Conservation (phyloP, 2,888 invertebrate genomes). For the Tromatobia lineatoria region DNA sequence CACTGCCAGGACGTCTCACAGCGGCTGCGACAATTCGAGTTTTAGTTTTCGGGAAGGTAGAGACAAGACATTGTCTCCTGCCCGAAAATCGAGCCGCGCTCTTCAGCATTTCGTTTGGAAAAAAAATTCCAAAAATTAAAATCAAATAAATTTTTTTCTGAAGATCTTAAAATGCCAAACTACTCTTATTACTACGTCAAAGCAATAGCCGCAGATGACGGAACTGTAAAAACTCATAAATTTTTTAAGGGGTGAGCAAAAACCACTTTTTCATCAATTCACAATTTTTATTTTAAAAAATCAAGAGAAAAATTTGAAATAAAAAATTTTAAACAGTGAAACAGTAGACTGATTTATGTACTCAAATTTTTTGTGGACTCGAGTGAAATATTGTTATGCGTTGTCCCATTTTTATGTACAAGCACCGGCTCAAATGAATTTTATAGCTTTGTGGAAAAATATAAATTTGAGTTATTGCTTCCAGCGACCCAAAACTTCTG, state of each 20-base stretch:
- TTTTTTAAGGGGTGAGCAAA: constrained; percentile 80
- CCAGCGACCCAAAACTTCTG: constrained; percentile 77
- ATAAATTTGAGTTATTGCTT: constrained; percentile 43
- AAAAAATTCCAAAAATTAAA: not conserved
- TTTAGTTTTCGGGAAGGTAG: constrained; percentile 7
- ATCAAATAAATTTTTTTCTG: not conserved
- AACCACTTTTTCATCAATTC: not conserved
- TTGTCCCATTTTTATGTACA: not conserved
- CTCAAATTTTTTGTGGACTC: not conserved
- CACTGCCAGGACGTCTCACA: constrained; percentile 61
- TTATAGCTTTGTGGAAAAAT: not conserved
- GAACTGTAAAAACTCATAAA: constrained; percentile 75
- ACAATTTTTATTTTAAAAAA: too few relatives aligned
- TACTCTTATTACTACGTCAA: constrained; percentile 80
- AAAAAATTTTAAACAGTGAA: not conserved
- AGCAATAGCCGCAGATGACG: constrained; percentile 73
- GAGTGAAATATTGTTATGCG: not conserved
- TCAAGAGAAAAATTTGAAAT: too few relatives aligned
- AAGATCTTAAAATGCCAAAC: constrained; percentile 73
- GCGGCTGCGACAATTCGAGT: constrained; percentile 45
- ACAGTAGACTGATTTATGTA: not conserved
- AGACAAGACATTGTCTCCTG: constrained; percentile 7
- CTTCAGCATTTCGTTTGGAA: not conserved
- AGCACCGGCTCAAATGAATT: not conserved
- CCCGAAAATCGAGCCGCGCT: not conserved